Base-by-base conservation (phyloP, 35 echinoderm and acorn worm species). In the Diadema setosum region DNA sequence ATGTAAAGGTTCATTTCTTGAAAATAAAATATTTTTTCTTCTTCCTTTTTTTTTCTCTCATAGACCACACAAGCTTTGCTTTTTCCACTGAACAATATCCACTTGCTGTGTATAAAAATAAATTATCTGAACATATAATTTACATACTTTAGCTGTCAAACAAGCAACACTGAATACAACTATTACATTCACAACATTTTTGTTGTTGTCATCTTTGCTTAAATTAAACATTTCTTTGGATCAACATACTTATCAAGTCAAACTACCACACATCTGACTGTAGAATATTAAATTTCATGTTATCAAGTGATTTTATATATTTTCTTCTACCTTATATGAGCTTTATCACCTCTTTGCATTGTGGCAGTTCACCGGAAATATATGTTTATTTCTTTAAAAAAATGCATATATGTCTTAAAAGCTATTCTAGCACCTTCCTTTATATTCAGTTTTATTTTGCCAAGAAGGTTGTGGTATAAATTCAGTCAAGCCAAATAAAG, bases 41-140 rank as follows among this genome's bases (percentile, higher is more conserved):
- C 30, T 67, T 67, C 63, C 30, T 12, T 67, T 67, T 33, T 67
- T 67, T 67, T n/a, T n/a, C n/a, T n/a, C n/a, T n/a, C n/a, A n/a
- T n/a, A n/a, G n/a, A n/a, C 63, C 30, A 32, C 16, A 29, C 30
- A 34, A 67, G 26, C 63, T 67, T 34, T 67, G 63, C 63, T 67
- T 67, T 34, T 33, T 3, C n/a, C n/a, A n/a, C n/a, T n/a, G 24
- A 33, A 33, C 30, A 26, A 67, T 33, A 34, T 33, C 63, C 20
- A 29, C 63, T 67, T 26, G 63, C 63, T 67, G 63, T 67, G 63
- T 67, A 67, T 26, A 67, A 67, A 67, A 67, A 67, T 67, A 67
- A 67, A 67, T 67, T n/a, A 67, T 67, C 63, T 67, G 27, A 67
- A 67, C 63, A 67, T 33, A 67, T 67, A 67, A 34, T 67, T 67